Percentiles rank a stretch among this genome's conserved stretches.
Evolutionary conservation across 2,888 invertebrate species (phyloP).

Genomic region (Eupithecia dodoneata): DNA sequence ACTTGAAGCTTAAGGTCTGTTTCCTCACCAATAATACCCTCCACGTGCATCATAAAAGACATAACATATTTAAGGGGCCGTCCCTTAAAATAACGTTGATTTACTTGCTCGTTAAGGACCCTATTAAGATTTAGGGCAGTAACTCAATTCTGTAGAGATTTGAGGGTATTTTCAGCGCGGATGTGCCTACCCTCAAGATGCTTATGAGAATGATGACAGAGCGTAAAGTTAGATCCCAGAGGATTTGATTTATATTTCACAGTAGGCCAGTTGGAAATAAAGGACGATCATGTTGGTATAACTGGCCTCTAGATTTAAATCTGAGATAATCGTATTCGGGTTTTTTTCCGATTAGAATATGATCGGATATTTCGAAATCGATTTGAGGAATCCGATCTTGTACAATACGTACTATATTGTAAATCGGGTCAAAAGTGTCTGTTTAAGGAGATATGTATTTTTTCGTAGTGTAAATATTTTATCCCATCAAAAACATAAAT

Average conservation of each 20-base stretch:
- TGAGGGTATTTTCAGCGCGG: slow-evolving; percentile 3
- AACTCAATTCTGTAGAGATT: slow-evolving; percentile 22
- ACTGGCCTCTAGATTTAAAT: neutral
- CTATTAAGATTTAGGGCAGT: slow-evolving; percentile 5
- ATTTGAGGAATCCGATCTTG: neutral
- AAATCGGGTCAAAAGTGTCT: neutral
- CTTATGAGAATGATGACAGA: slow-evolving; percentile 23
- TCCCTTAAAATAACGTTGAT: slow-evolving; percentile 8
- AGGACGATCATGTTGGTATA: neutral
- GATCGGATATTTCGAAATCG: neutral
- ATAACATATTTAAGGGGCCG: neutral
- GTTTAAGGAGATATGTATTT: neutral
- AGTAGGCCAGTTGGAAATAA: neutral
- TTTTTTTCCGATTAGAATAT: neutral
- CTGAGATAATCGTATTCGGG: neutral
- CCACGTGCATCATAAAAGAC: neutral
- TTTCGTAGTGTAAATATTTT: neutral
- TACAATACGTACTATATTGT: neutral
- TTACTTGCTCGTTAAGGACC: slow-evolving; percentile 5
- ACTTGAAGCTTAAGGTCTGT: neutral
- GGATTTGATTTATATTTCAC: slow-evolving; percentile 5
- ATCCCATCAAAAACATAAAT: neutral
- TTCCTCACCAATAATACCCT: neutral
- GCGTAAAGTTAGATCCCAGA: neutral
- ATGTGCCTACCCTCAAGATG: neutral